Evolutionary conservation across 53 echinoderm and acorn worm genomes (phyloP), one percentile per base, ranked within the genome.

Genomic region (Crossaster papposus): DNA sequence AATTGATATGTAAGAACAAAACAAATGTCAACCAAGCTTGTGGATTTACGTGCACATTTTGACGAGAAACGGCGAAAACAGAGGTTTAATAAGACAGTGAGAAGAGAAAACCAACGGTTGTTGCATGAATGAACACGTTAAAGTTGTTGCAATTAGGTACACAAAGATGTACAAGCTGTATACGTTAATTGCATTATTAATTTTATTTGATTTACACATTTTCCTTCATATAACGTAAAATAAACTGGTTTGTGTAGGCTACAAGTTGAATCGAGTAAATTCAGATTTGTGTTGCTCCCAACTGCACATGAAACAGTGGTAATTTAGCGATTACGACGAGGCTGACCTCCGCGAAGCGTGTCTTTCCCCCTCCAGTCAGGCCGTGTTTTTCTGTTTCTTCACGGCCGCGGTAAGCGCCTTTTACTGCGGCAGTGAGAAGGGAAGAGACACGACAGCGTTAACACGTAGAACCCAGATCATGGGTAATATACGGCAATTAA

Each of bases 401-500:
- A 80, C 80, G 55, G 80, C 65, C 12, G 24, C 13, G 71, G 3
- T 28, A 31, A 31, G 23, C 71, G 71, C 30, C n/a, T 36, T 22
- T 24, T 51, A 3, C n/a, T 2, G 35, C 20, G 11, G n/a, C 44
- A 44, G 44, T 9, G 44, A 36, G 35, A 1, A 9, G 36, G 58
- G 34, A 36, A 32, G 63, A 65, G 33, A 65, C 14, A 17, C 34
- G 81, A 33, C 33, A 63, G 64, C 81, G 34, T 81, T 44, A 23
- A 72, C 84, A 84, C 84, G 84, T 72, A 84, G 34, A 14, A 14
- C 53, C 26, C 72, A 34, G 82, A 84, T 54, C 84, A 65, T 72
- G 84, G 72, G 72, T 31, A 30, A 71, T 44, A 30, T 26, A 84
- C 71, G 33, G 84, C 84, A 84, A 84, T 84, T 84, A 84, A 72